These are phyloP conservation scores for Lichenostomus cassidix DNA, from an alignment of 2,113 vertebrate genomes.

Conservation along the genomic window DNA sequence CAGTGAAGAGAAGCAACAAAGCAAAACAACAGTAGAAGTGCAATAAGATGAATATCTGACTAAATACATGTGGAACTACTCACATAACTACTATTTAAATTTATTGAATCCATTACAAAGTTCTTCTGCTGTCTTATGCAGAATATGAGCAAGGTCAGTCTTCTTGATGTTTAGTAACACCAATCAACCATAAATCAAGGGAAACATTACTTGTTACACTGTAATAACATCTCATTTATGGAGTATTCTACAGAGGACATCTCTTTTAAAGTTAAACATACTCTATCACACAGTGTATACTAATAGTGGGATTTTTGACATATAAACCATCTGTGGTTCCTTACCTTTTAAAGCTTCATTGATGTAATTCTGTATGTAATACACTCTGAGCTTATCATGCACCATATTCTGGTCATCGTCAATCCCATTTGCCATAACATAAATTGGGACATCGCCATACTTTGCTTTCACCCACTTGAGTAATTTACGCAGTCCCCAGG, in stretches of 20 bases:
- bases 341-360: constrained; percentile 98
- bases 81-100: neutral
- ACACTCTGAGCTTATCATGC: constrained; percentile 85
- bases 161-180: neutral
- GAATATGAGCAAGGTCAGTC: neutral
- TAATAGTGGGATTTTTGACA: neutral
- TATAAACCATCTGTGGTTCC: neutral
- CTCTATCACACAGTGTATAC: neutral
- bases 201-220: neutral
- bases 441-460: constrained; percentile 86
- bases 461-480: constrained; percentile 82
- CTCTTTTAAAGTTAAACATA: neutral
- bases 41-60: neutral
- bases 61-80: neutral
- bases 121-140: neutral
- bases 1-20: neutral
- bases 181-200: neutral
- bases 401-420: constrained; percentile 80
- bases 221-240: neutral
- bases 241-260: neutral
- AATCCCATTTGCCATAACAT: constrained; percentile 88
- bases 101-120: neutral
- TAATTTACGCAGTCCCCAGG: constrained; percentile 91
- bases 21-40: neutral
- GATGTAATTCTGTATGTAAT: constrained; percentile 91